A percentile compares a stretch with the other conserved stretches of the same genome.
Conservation (phyloP, 1,140 invertebrate species). For the Ceratosolen fusciceps region DNA sequence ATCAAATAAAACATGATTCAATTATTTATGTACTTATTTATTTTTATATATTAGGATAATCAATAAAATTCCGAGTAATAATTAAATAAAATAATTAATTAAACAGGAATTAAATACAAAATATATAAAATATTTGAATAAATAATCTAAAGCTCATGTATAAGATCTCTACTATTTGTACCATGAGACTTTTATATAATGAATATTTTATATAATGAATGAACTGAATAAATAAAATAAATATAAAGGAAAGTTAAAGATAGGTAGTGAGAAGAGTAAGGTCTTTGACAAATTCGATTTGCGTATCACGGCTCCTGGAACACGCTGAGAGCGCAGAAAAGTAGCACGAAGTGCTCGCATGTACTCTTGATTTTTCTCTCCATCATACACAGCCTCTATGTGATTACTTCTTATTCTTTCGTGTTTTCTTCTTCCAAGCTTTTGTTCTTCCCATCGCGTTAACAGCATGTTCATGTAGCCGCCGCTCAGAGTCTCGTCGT, state of each 20-base stretch:
- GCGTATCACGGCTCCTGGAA: slow-evolving; percentile 64
- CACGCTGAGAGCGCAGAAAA: slow-evolving; percentile 61
- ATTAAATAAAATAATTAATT: no score
- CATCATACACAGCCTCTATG: no score
- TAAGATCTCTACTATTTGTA: no score
- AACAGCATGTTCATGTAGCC: slow-evolving; percentile 29
- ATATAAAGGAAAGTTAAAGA: not conserved
- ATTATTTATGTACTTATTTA: no score
- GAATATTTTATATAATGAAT: no score
- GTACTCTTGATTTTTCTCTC: slow-evolving; percentile 6
- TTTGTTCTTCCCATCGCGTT: slow-evolving; percentile 12
- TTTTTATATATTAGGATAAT: no score
- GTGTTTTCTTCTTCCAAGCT: not conserved
- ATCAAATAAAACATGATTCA: no score
- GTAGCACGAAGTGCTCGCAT: slow-evolving; percentile 51
- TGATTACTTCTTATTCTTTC: not conserved
- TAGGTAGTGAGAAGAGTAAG: slow-evolving; percentile 36
- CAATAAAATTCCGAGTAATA: no score
- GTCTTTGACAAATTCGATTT: slow-evolving; percentile 70
- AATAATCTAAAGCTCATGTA: no score
- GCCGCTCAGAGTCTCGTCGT: slow-evolving; percentile 35
- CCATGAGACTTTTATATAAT: no score
- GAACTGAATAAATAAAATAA: not conserved
- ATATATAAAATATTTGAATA: no score
- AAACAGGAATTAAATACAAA: no score